Conservation (phyloP, 1,140 invertebrate genomes). For the Aphelinus atriplicis region DNA sequence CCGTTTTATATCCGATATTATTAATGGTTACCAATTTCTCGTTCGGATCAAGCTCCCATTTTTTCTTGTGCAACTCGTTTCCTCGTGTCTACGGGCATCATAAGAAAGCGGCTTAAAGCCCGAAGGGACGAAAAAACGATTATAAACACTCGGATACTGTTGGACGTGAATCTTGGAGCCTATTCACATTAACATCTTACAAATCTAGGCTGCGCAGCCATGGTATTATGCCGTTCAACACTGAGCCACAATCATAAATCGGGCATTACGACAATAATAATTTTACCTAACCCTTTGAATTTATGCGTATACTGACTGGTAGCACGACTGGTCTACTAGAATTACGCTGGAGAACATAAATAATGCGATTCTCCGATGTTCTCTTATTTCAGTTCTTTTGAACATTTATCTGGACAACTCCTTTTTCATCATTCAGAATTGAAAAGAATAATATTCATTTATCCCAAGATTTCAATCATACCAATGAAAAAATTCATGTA, state of each 20-base stretch:
- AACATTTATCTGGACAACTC: too few relatives aligned
- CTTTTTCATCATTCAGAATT: too few relatives aligned
- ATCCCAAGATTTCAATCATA: too few relatives aligned
- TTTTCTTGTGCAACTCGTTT: constrained; percentile 2
- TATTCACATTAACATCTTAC: constrained; percentile 57
- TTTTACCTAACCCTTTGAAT: constrained; percentile 40
- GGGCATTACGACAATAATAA: constrained; percentile 63
- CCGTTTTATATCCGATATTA: constrained; percentile 63
- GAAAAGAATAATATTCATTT: too few relatives aligned
- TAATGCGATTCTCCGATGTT: too few relatives aligned
- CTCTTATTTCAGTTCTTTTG: too few relatives aligned
- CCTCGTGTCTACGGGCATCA: neutral
- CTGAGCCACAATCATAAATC: constrained; percentile 57
- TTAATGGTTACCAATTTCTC: constrained; percentile 60
- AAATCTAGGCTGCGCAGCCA: constrained; percentile 43
- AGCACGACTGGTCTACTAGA: too few relatives aligned
- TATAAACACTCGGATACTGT: too few relatives aligned
- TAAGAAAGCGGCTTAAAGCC: neutral
- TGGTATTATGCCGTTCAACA: too few relatives aligned
- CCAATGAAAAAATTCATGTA: too few relatives aligned
- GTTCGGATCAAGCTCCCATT: constrained; percentile 29
- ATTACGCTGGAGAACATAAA: too few relatives aligned
- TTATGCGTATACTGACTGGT: too few relatives aligned
- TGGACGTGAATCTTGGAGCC: constrained; percentile 41
- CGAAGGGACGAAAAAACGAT: neutral